phyloP scores from a whole-genome alignment of 1,140 invertebrate species.

The Temnothorax longispinosus region DNA sequence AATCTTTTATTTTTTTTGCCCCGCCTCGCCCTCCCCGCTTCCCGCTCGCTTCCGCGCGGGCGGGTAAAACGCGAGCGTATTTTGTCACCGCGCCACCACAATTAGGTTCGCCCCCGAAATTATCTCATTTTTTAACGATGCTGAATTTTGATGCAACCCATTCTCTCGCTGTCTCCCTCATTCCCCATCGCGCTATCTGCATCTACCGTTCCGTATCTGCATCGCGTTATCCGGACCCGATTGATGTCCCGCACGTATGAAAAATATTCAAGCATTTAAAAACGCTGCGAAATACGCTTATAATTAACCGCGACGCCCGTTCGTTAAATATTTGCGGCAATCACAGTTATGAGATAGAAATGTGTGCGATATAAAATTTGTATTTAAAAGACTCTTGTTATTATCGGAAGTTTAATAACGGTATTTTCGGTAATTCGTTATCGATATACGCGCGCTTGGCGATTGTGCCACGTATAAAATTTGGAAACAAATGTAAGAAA shows the following conservation, averaged over 20 bases:
- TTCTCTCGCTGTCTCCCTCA: slow-evolving; percentile 15
- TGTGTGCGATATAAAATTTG: slow-evolving; percentile 31
- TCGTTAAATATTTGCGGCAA: slow-evolving; percentile 55
- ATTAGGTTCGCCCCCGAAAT: slow-evolving; percentile 67
- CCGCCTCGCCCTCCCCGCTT: no score
- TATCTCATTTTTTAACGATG: slow-evolving; percentile 66
- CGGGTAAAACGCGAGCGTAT: slow-evolving; percentile 41
- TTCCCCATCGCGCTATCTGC: slow-evolving; percentile 21
- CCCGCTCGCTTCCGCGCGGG: background rate
- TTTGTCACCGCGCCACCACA: slow-evolving; percentile 51
- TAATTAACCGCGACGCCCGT: slow-evolving; percentile 47
- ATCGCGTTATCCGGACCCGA: slow-evolving; percentile 55
- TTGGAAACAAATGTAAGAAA: background rate
- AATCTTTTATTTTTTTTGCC: slow-evolving; percentile 10
- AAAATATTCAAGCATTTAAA: slow-evolving; percentile 61
- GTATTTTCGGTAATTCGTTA: slow-evolving; percentile 29
- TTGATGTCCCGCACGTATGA: slow-evolving; percentile 66
- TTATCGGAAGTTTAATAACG: slow-evolving; percentile 41
- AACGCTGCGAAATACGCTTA: slow-evolving; percentile 50
- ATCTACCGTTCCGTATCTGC: slow-evolving; percentile 44
- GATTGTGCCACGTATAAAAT: background rate
- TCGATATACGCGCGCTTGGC: background rate
- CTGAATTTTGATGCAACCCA: slow-evolving; percentile 67
- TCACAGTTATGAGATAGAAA: slow-evolving; percentile 41
- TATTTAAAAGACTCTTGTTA: slow-evolving; percentile 35